Evolutionary conservation across 2,888 invertebrate genomes (phyloP).

Genomic region (Hylaea fasciaria): DNA sequence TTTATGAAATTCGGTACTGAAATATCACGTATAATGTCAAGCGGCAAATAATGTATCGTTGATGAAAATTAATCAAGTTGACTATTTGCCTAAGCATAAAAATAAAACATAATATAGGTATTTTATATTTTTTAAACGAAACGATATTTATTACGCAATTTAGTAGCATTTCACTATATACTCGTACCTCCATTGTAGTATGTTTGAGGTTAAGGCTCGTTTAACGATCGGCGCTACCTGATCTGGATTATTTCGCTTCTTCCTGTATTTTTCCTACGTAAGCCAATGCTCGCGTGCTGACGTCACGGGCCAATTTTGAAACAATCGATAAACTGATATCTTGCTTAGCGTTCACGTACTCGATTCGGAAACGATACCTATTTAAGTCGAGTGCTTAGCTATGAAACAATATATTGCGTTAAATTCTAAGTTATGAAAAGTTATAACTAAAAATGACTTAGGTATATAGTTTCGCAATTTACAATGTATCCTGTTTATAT

Average conservation of each 20-base stretch:
- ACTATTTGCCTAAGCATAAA: too few species aligned
- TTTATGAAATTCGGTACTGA: background rate
- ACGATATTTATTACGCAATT: too few species aligned
- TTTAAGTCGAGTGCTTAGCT: slow-evolving; percentile 11
- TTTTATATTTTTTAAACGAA: too few species aligned
- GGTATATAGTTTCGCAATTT: too few species aligned
- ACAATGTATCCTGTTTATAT: too few species aligned
- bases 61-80: too few species aligned
- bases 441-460: too few species aligned
- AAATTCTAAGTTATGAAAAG: too few species aligned
- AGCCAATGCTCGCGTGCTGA: slow-evolving; percentile 38
- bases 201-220: background rate
- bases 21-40: background rate
- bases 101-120: too few species aligned
- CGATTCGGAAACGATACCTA: slow-evolving; percentile 13
- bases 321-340: slow-evolving; percentile 48
- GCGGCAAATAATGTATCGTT: too few species aligned
- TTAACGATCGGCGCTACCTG: background rate
- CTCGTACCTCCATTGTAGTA: background rate
- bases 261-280: slow-evolving; percentile 49
- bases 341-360: slow-evolving; percentile 16
- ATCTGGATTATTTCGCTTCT: background rate
- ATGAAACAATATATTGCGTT: background rate
- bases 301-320: slow-evolving; percentile 51
- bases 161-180: too few species aligned